Percentiles rank a stretch among this genome's conserved stretches.
These are phyloP conservation scores for Liopterus haemorrhoidalis DNA, from an alignment of 2,888 invertebrate genomes.

Conservation along the genomic window DNA sequence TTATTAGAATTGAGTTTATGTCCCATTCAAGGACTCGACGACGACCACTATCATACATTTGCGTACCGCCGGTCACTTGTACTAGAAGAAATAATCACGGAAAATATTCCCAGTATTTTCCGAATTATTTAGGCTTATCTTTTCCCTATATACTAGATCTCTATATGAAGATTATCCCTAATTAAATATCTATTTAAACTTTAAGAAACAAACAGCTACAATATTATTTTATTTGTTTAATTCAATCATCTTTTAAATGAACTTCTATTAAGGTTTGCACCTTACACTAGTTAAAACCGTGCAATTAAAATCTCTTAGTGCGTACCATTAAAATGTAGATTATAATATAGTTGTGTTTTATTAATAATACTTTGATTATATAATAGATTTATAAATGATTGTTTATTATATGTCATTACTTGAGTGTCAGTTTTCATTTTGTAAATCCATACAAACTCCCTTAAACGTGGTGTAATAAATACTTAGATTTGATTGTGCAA, in stretches of 20 bases:
- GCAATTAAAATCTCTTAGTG: constrained; percentile 14
- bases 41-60: constrained; percentile 17
- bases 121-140: neutral
- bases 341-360: too few relatives aligned
- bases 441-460: constrained; percentile 19
- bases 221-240: neutral
- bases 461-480: constrained; percentile 17
- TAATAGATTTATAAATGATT: constrained; percentile 9
- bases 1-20: neutral
- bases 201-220: neutral
- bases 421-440: constrained; percentile 17
- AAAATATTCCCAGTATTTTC: constrained; percentile 18
- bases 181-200: neutral
- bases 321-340: constrained; percentile 8
- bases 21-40: constrained; percentile 1
- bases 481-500: constrained; percentile 21
- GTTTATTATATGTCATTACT: constrained; percentile 14
- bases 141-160: neutral
- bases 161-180: neutral
- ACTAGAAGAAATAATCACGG: constrained; percentile 6
- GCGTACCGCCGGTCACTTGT: neutral
- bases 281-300: constrained; percentile 4
- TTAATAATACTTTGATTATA: constrained; percentile 16
- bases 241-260: neutral
- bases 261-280: constrained; percentile 1